phyloP scores from a whole-genome alignment of 2,888 invertebrate species.

The Ennomos erosarius region DNA sequence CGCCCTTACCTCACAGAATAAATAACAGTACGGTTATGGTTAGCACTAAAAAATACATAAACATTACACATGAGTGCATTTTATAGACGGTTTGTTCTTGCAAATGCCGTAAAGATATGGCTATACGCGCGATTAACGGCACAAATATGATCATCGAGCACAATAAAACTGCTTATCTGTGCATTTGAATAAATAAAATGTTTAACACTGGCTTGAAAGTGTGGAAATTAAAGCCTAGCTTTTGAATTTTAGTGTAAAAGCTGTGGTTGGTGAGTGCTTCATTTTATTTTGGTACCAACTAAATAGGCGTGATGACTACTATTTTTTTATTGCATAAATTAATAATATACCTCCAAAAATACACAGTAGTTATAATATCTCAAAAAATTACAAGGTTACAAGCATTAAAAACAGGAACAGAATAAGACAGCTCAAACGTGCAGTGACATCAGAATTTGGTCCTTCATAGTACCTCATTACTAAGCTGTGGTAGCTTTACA shows the following conservation, averaged over 20 bases:
- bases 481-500: too few relatives aligned
- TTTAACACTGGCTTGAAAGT: conserved; percentile 1
- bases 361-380: too few relatives aligned
- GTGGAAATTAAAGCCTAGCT: not conserved
- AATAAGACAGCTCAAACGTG: too few relatives aligned
- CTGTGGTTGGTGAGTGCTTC: not conserved
- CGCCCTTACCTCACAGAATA: too few relatives aligned
- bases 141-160: conserved; percentile 30
- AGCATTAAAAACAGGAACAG: too few relatives aligned
- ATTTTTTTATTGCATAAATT: too few relatives aligned
- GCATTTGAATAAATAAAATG: conserved; percentile 34
- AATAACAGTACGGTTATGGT: not conserved
- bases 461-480: too few relatives aligned
- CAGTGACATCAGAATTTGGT: too few relatives aligned
- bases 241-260: not conserved
- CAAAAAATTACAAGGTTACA: too few relatives aligned
- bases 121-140: conserved; percentile 17
- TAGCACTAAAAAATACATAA: conserved; percentile 30
- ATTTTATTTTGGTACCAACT: too few relatives aligned
- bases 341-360: too few relatives aligned
- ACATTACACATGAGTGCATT: conserved; percentile 35
- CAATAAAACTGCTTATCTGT: conserved; percentile 27
- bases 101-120: conserved; percentile 31
- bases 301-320: too few relatives aligned
- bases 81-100: conserved; percentile 32